phyloP scores from a whole-genome alignment of 2,797 vertebrate genomes.

The Coregonus sp. region DNA sequence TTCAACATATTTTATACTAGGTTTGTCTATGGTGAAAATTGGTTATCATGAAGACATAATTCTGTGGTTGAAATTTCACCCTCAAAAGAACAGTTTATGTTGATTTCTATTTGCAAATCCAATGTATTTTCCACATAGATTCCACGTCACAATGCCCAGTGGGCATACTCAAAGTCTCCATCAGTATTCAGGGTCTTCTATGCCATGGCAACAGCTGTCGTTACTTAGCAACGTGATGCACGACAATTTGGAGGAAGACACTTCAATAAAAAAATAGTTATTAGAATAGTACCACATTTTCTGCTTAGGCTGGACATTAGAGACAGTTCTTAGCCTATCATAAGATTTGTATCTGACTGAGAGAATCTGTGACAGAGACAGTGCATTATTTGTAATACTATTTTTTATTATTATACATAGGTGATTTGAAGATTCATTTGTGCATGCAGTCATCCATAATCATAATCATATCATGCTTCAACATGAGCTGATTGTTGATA shows the following conservation, averaged over 20 bases:
- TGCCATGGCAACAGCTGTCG: conserved; percentile 11
- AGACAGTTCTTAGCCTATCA: not conserved
- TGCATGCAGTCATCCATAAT: not conserved
- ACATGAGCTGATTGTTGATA: not conserved
- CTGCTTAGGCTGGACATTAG: no score
- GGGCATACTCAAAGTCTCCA: not conserved
- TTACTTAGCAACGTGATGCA: conserved; percentile 15
- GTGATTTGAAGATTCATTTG: not conserved
- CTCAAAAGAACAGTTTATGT: no score
- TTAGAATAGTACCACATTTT: no score
- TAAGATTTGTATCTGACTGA: not conserved
- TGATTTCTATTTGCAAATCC: no score
- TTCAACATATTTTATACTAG: no score
- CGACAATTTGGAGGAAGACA: not conserved
- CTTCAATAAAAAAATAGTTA: not conserved
- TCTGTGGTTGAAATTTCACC: no score
- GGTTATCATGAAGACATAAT: no score
- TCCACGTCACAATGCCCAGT: no score
- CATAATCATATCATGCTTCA: not conserved
- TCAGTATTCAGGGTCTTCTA: not conserved
- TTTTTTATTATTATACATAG: not conserved
- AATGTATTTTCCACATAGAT: no score
- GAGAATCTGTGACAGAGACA: not conserved
- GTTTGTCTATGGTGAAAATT: no score
- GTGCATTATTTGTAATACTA: no score